phyloP scores from a whole-genome alignment of 2,888 invertebrate species.

The Lycophotia porphyrea region DNA sequence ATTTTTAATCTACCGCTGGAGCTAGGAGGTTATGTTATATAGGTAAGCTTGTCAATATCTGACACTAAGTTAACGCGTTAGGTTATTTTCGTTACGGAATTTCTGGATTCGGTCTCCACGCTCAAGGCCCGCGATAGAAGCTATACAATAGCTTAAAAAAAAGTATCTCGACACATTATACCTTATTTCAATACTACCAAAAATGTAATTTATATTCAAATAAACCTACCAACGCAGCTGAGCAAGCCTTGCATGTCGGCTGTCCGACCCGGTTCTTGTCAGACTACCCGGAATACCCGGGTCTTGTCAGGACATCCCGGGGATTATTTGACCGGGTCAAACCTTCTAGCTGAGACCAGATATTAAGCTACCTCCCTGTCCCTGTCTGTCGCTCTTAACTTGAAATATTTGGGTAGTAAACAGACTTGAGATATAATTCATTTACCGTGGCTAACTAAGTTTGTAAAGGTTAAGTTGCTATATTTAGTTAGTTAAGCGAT shows the following conservation, averaged over 20 bases:
- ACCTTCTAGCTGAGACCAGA: conserved; percentile 51
- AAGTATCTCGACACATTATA: neutral
- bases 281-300: conserved; percentile 44
- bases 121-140: too few relatives aligned
- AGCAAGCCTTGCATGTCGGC: conserved; percentile 49
- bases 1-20: too few relatives aligned
- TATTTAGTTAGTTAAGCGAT: neutral
- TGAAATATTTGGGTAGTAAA: conserved; percentile 54
- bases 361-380: conserved; percentile 54
- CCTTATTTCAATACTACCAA: neutral
- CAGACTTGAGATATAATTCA: conserved; percentile 35
- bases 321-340: conserved; percentile 65
- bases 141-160: too few relatives aligned
- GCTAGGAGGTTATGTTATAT: too few relatives aligned
- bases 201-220: conserved; percentile 47
- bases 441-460: conserved; percentile 14
- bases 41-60: too few relatives aligned
- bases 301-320: conserved; percentile 46
- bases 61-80: too few relatives aligned
- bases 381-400: conserved; percentile 47
- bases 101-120: too few relatives aligned
- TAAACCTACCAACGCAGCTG: conserved; percentile 27
- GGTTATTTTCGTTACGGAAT: too few relatives aligned
- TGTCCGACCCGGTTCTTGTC: conserved; percentile 63
- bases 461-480: neutral